Evolutionary conservation across 2,797 vertebrate genomes (phyloP), one percentile per base, ranked within the genome.

Genomic region (Syngnathus rostellatus): DNA sequence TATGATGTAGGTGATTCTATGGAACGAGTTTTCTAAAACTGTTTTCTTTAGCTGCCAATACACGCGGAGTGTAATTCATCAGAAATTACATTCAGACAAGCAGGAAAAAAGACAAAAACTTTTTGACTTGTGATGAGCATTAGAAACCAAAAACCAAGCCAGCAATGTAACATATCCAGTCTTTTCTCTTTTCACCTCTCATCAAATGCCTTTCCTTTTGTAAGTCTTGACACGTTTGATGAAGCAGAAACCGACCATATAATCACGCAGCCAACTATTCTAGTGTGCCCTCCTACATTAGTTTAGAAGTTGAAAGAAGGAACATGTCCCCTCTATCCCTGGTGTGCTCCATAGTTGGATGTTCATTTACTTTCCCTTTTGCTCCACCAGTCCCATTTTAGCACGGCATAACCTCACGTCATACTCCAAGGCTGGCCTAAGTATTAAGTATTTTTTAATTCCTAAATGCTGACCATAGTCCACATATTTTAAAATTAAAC

Each of bases 1-100:
- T 90, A 90, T 87, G 85, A 84, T 82, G 76, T 67, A 68, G 79
- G 77, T 88, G 87, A 90, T 89, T 84, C 78, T 71, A 81, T 69
- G 72, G 76, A 86, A 87, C 84, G 31, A 70, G 74, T 72, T 79
- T 65, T 64, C 68, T 82, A 77, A 83, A 87, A 67, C 84, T 63
- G 72, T 78, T 70, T 73, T 77, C 74, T 77, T 85, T 82, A 81
- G 71, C 74, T 85, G 86, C 85, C 82, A 80, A 73, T 72, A 80
- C 73, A 74, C 72, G 72, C 72, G 48, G 1, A 16, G 40, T 23
- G 40, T 12, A 14, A 23, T 62, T 8, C 7, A 40, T 12, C 10
- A n/a, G 21, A n/a, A 64, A 57, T n/a, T 48, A 12, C 39, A 39
- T 55, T 46, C 8, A 37, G 10, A 43, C 41, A 9, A 11, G 16